phyloP scores from a whole-genome alignment of 2,113 vertebrate species.

The Lagopus muta region DNA sequence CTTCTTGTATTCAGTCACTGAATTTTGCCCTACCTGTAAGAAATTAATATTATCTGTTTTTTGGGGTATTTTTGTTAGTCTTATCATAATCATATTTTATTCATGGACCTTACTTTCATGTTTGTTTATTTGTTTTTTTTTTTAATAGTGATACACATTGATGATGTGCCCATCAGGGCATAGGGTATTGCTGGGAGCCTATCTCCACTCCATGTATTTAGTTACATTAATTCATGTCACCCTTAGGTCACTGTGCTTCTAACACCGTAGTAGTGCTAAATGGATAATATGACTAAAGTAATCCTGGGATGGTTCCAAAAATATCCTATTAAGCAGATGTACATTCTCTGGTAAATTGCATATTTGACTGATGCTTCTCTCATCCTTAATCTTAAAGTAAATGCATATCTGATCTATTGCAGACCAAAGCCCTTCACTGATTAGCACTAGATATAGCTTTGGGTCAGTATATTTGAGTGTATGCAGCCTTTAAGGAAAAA shows the following conservation, averaged over 20 bases:
- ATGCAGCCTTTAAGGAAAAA: background rate
- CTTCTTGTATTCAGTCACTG: background rate
- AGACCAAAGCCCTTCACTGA: background rate
- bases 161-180: background rate
- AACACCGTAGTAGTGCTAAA: background rate
- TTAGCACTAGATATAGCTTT: background rate
- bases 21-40: background rate
- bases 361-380: background rate
- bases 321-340: background rate
- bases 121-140: background rate
- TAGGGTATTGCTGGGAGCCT: background rate
- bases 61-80: background rate
- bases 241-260: background rate
- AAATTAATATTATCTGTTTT: background rate
- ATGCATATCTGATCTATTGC: background rate
- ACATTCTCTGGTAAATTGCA: background rate
- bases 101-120: background rate
- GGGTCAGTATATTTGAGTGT: background rate
- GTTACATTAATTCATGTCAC: background rate
- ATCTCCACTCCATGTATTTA: background rate
- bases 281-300: background rate
- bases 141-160: background rate
- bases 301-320: background rate
- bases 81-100: background rate
- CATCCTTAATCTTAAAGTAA: background rate